Base-by-base conservation (phyloP, 2,113 vertebrate species). In the Lepidiolamprologus cunningtoni region DNA sequence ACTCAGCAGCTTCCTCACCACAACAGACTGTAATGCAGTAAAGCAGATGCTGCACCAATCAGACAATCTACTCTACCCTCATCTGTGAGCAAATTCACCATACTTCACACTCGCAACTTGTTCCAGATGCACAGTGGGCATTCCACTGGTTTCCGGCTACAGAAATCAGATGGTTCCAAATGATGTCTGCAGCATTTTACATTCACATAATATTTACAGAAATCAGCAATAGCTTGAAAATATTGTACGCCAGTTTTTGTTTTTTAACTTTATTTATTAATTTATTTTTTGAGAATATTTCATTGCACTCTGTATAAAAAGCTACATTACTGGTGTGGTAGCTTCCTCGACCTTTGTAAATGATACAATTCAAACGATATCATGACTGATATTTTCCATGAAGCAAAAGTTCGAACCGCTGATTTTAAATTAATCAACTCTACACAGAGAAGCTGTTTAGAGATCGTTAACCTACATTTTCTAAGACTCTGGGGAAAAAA, bases 241-340 rank as follows among this genome's bases (percentile, higher is more conserved):
- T 37, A 66, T 66, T 37, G 61, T 2, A 66, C 1, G 0, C 1
- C 33, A 37, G 61, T n/a, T 66, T 66, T 66, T 11, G 2, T 0
- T 40, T 40, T 21, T 68, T 68, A 5, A 13, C 1, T 21, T 40
- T 23, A 40, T 23, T 40, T 14, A 21, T 40, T 14, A 1, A 40
- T 40, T 40, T 8, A 21, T 71, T 8, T 40, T 40, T 3, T 42
- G 7, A 71, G 63, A 71, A 71, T 42, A 9, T 42, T 71, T 71
- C 66, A 42, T 71, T 42, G 63, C 8, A 17, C 68, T 45, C 66
- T 45, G 8, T 73, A 17, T 16, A 73, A 73, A 73, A 45, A 16
- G 21, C 21, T 45, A 17, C 8, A 10, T 7, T 17, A 73, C 14
- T 71, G 37, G 37, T 73, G 37, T 73, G 8, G 21, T 7, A 73